Conservation (phyloP, 2,888 invertebrate species). For the Ischnus inquisitorius region DNA sequence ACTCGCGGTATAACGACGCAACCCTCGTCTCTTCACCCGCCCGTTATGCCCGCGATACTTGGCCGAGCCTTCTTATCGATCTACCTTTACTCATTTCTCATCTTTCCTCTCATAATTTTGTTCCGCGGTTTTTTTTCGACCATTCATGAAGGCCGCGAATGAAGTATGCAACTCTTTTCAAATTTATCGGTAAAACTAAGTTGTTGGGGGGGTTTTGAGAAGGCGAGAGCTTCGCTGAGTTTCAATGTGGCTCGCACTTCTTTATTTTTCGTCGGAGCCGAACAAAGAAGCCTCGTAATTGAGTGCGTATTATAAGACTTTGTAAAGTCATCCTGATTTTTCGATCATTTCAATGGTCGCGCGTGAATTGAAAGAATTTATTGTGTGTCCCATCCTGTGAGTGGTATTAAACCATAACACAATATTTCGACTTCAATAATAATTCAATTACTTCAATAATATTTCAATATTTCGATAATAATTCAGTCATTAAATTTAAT, state of each 20-base stretch:
- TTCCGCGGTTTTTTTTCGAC: neutral
- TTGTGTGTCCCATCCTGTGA: too few relatives aligned
- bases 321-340: too few relatives aligned
- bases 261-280: neutral
- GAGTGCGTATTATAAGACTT: too few relatives aligned
- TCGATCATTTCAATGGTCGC: too few relatives aligned
- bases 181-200: neutral
- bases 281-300: too few relatives aligned
- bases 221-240: neutral
- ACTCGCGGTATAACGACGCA: conserved; percentile 36
- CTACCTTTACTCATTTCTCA: neutral
- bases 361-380: too few relatives aligned
- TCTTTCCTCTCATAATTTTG: neutral
- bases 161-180: neutral
- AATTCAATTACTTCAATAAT: too few relatives aligned
- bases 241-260: neutral
- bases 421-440: too few relatives aligned
- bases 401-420: too few relatives aligned
- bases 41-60: conserved; percentile 13
- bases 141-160: neutral
- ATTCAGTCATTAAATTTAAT: too few relatives aligned
- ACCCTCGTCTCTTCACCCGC: conserved; percentile 32
- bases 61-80: neutral
- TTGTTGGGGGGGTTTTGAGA: too few relatives aligned
- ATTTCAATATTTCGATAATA: too few relatives aligned